Evolutionary conservation across 2,888 invertebrate species (phyloP).

Genomic region (Epistrophella euchroma): DNA sequence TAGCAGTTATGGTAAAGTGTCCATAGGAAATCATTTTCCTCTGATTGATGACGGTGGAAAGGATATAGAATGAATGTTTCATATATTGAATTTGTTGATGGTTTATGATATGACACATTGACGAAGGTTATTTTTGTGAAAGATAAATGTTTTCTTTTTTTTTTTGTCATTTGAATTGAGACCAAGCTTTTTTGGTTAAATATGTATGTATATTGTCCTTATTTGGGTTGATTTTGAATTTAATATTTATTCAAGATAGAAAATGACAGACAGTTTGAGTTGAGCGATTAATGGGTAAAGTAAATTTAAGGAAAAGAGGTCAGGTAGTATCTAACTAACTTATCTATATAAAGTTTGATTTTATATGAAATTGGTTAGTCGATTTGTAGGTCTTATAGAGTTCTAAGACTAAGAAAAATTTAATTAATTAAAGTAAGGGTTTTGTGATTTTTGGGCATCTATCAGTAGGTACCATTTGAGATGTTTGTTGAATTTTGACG

Average conservation of each 20-base stretch:
- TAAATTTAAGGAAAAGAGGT: background rate
- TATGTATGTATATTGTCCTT: background rate
- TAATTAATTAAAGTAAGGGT: too few relatives aligned
- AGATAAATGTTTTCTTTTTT: constrained; percentile 25
- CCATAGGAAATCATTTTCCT: constrained; percentile 42
- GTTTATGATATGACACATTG: constrained; percentile 41
- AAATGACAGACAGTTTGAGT: constrained; percentile 24
- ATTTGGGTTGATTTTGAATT: background rate
- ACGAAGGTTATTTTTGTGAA: constrained; percentile 4
- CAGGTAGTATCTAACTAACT: background rate
- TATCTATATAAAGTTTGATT: background rate
- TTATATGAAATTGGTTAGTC: background rate
- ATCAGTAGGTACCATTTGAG: too few relatives aligned
- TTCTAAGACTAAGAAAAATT: too few relatives aligned
- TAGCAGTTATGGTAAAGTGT: constrained; percentile 62
- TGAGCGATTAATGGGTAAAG: constrained; percentile 9
- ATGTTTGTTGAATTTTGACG: too few relatives aligned
- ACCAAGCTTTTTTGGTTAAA: constrained; percentile 1
- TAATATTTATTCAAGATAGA: background rate
- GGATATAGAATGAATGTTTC: constrained; percentile 36
- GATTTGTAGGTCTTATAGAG: too few relatives aligned
- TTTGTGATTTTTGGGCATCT: too few relatives aligned
- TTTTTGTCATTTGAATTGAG: constrained; percentile 17
- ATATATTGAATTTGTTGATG: constrained; percentile 53
- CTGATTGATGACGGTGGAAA: constrained; percentile 56